Percentiles rank a stretch among this genome's conserved stretches.
Evolutionary conservation across 1,140 invertebrate genomes (phyloP).

Genomic region (Aphidius gifuensis): DNA sequence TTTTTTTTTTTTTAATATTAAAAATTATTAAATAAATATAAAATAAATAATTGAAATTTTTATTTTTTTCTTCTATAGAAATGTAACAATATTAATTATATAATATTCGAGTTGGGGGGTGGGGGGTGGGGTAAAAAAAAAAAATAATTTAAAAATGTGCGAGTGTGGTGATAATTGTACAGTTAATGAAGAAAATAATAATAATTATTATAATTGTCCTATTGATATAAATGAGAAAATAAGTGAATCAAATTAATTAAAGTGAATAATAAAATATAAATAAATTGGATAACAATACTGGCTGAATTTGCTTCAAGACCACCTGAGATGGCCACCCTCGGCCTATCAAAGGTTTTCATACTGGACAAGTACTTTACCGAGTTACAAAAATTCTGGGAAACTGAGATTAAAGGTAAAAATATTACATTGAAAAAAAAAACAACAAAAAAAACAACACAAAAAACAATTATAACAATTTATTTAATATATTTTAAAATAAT

Average conservation of each 20-base stretch:
- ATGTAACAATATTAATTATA: too few species aligned
- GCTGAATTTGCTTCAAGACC: conserved; percentile 31
- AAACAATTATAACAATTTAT: too few species aligned
- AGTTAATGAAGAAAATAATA: conserved; percentile 12
- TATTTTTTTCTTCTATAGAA: too few species aligned
- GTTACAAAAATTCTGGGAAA: conserved; percentile 95
- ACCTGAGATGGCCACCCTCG: conserved; percentile 79
- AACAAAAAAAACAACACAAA: neutral
- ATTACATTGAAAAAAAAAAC: neutral
- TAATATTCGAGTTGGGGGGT: too few species aligned
- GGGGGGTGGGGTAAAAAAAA: neutral
- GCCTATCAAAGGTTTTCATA: conserved; percentile 93
- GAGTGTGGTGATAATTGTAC: conserved; percentile 45
- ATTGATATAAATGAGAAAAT: neutral
- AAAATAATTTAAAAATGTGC: conserved; percentile 39
- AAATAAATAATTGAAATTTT: too few species aligned
- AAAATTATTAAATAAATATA: too few species aligned
- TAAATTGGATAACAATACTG: conserved; percentile 29
- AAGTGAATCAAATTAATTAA: conserved; percentile 2
- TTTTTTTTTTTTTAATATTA: too few species aligned
- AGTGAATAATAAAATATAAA: neutral
- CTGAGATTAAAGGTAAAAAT: conserved; percentile 83
- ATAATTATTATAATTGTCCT: neutral
- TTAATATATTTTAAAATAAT: too few species aligned
- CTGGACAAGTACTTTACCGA: conserved; percentile 96